phyloP scores from a whole-genome alignment of 1,140 invertebrate genomes.

The Diabrotica virgifera region DNA sequence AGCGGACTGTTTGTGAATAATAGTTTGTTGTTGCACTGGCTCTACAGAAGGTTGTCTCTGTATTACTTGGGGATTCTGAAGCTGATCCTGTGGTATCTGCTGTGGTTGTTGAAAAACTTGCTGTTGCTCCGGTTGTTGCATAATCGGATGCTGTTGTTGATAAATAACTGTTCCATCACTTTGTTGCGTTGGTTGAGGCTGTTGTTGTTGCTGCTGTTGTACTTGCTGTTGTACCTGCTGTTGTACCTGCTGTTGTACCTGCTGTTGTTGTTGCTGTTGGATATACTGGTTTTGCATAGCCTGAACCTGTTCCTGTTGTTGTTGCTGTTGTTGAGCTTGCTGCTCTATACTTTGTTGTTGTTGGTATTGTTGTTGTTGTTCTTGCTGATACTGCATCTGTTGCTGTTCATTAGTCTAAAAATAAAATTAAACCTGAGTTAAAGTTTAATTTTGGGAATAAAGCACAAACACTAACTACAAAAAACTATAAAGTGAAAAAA shows the following conservation, averaged over 20 bases:
- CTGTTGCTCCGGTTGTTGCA: constrained; percentile 43
- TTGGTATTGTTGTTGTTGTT: constrained; percentile 38
- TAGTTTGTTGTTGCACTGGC: constrained; percentile 41
- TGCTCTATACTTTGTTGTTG: constrained; percentile 43
- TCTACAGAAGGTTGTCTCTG: constrained; percentile 41
- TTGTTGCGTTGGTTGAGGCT: constrained; percentile 1
- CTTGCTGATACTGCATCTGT: constrained; percentile 30
- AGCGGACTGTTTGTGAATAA: constrained; percentile 36
- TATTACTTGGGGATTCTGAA: constrained; percentile 30
- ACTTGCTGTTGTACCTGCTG: constrained; percentile 44
- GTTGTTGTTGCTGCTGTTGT: constrained; percentile 42
- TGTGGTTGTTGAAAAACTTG: constrained; percentile 42
- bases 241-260: constrained; percentile 43
- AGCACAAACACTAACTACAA: too few species aligned
- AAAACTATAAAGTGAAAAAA: too few species aligned
- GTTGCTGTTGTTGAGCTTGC: constrained; percentile 48
- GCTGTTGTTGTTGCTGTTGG: constrained; percentile 41
- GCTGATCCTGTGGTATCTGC: constrained; percentile 45
- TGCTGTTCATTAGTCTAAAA: constrained; percentile 26
- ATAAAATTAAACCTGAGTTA: too few species aligned
- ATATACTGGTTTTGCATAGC: constrained; percentile 43
- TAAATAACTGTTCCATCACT: constrained; percentile 41
- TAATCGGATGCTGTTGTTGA: constrained; percentile 35
- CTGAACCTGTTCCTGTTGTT: constrained; percentile 41
- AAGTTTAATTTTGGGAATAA: constrained; percentile 30